Evolutionary conservation across 2,113 vertebrate genomes (phyloP).

Genomic region (Saguinus midas): DNA sequence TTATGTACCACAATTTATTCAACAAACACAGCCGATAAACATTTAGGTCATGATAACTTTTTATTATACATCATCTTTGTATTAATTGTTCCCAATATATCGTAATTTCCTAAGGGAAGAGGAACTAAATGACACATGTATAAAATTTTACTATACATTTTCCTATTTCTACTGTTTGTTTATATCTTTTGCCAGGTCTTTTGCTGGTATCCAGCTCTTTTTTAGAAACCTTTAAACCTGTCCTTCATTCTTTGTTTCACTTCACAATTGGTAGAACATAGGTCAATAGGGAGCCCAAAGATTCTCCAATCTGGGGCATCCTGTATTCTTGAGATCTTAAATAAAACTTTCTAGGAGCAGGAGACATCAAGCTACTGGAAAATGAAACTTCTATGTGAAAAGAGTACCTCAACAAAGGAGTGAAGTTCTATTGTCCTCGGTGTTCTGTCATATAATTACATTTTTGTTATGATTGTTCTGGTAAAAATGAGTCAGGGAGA

Average conservation of each 20-base stretch:
- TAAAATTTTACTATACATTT: background rate
- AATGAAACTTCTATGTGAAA: background rate
- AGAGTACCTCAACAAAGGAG: background rate
- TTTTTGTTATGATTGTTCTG: background rate
- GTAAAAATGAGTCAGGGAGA: background rate
- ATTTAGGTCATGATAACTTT: background rate
- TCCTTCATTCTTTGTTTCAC: background rate
- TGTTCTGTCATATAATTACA: background rate
- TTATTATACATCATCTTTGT: background rate
- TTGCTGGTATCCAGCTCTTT: background rate
- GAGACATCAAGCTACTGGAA: background rate
- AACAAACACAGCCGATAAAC: background rate
- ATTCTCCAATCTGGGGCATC: background rate
- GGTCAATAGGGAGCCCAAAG: background rate
- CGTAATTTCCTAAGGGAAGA: slow-evolving; percentile 8
- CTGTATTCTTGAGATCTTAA: slow-evolving; percentile 28
- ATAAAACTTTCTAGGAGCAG: background rate
- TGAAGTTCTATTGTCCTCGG: background rate
- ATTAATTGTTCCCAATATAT: background rate
- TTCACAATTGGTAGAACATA: background rate
- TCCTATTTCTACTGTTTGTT: background rate
- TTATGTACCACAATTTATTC: background rate
- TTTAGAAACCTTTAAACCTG: background rate
- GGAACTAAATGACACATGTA: background rate
- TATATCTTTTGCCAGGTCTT: background rate